Base-by-base conservation (phyloP, 2,113 vertebrate species). In the Empidonax alnorum region DNA sequence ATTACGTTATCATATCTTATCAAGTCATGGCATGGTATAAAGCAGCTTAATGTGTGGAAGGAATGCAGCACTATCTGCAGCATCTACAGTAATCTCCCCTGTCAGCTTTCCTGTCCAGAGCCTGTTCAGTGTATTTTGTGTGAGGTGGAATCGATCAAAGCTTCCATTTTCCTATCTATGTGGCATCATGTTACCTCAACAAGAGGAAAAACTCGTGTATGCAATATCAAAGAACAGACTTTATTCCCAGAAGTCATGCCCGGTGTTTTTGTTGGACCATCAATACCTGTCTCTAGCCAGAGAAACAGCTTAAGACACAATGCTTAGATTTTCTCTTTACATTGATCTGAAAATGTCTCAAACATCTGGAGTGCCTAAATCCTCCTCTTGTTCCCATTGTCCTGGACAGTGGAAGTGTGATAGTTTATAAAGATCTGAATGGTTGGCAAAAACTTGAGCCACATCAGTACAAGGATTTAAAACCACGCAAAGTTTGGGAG, bases 1-100 rank as follows among this genome's bases (percentile, higher is more conserved):
- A 50, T 84, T 47, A 52, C 17, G 1, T 67, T 79, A 81, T 96
- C 73, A 10, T 31, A 79, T 94, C 87, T 90, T 78, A 49, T 96
- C 97, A 97, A 95, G 94, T 96, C 27, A 1, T 82, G 94, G 68
- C 95, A 94, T 3, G 94, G 90, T 59, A 49, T 6, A 30, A 93
- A 94, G 82, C 94, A 74, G 93, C 83, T 96, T 93, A 91, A 82
- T 89, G 89, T 56, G 71, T 30, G 76, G 62, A 13, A 96, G 66
- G 94, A 91, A 91, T 90, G 89, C 50, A 66, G 65, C 1, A 15
- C 61, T 74, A 21, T 76, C 93, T 50, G 83, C 84, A 94, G 21
- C 88, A 88, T 95, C 90, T 84, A 7, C 65, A 35, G 50, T 97
- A 96, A 97, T 96, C 94, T 94, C 56, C 58, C 74, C 53, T 79